A percentile compares a stretch with the other conserved stretches of the same genome.
Evolutionary conservation across 30 jellyfish, hydroid and myxozoan genomes (phyloP).

Genomic region (Chironex yamaguchii): DNA sequence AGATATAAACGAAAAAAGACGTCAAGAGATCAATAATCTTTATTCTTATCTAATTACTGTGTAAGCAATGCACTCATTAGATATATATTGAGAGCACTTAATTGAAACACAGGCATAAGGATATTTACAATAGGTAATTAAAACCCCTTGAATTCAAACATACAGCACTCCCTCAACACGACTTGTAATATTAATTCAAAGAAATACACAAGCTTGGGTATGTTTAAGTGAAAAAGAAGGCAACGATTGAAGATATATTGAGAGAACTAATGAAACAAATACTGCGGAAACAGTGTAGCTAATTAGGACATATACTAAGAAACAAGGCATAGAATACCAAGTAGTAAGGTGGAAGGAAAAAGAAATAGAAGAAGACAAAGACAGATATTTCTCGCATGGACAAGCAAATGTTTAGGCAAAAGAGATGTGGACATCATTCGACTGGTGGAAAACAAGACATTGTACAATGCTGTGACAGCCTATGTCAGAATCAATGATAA

Average conservation of each 20-base stretch:
- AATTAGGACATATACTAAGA: constrained; percentile 20
- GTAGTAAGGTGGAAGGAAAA: constrained; percentile 37
- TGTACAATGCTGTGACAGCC: constrained; percentile 38
- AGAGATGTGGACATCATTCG: constrained; percentile 35
- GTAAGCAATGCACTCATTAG: no score
- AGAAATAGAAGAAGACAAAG: constrained; percentile 36
- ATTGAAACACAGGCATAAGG: no score
- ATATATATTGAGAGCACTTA: no score
- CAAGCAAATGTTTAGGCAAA: constrained; percentile 21
- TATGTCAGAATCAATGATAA: constrained; percentile 52
- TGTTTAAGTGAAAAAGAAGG: constrained; percentile 38
- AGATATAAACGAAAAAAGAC: no score
- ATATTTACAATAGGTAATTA: no score
- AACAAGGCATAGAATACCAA: constrained; percentile 44
- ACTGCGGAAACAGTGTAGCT: constrained; percentile 34
- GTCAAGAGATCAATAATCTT: no score
- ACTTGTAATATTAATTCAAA: no score
- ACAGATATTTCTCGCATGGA: constrained; percentile 38
- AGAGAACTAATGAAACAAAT: constrained; percentile 45
- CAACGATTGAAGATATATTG: constrained; percentile 35
- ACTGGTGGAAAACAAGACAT: neutral
- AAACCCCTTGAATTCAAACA: no score
- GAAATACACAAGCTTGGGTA: no score
- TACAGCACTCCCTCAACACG: no score
- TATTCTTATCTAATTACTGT: no score